These are phyloP conservation scores for Urocitellus parryii DNA, from an alignment of 2,113 vertebrate species.

Conservation along the genomic window DNA sequence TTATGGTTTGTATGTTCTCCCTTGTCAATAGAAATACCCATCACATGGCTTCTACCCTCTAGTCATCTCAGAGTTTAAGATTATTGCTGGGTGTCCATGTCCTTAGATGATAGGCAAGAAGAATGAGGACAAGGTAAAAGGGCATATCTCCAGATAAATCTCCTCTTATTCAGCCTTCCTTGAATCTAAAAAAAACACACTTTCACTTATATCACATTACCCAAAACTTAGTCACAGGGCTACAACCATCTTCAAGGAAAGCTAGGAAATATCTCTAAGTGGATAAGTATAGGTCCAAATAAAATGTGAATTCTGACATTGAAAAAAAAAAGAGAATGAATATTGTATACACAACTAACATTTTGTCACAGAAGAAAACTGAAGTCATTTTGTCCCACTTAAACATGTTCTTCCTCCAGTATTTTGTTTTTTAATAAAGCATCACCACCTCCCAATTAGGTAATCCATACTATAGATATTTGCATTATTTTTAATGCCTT, in stretches of 20 bases:
- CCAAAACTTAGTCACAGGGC: neutral
- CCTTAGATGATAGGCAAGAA: neutral
- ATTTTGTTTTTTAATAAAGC: slow-evolving; percentile 16
- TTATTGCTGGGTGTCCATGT: neutral
- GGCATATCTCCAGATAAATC: neutral
- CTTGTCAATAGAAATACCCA: neutral
- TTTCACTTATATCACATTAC: neutral
- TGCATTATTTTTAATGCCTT: neutral
- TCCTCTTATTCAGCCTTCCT: neutral
- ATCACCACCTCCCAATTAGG: neutral
- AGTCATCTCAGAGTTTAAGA: neutral
- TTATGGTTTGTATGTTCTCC: neutral
- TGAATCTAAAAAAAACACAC: neutral
- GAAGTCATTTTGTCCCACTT: slow-evolving; percentile 6
- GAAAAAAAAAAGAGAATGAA: slow-evolving; percentile 3
- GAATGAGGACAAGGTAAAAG: neutral
- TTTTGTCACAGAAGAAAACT: slow-evolving; percentile 44
- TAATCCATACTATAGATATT: neutral
- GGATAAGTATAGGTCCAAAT: neutral
- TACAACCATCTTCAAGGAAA: neutral
- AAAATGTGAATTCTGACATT: neutral
- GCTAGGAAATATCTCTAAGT: neutral
- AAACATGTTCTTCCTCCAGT: neutral
- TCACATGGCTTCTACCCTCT: neutral
- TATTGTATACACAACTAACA: neutral